phyloP scores from a whole-genome alignment of 2,888 invertebrate species.

The Andrena hattorfiana region DNA sequence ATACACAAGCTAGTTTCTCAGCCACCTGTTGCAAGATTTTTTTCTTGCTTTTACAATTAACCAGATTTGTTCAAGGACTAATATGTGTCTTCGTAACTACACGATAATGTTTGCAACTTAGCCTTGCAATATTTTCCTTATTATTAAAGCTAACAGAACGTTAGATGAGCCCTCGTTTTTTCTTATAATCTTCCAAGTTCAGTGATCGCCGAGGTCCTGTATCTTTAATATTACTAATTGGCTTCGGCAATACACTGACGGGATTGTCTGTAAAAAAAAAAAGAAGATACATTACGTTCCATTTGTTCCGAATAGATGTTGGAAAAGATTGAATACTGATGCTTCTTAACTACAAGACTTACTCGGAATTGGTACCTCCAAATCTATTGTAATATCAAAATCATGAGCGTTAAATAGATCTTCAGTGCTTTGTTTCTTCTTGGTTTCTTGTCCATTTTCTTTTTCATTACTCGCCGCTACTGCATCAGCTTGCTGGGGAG shows the following conservation, averaged over 20 bases:
- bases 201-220: conserved; percentile 93
- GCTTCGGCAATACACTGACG: conserved; percentile 91
- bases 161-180: conserved; percentile 95
- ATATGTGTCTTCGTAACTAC: conserved; percentile 33
- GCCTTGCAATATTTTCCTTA: conserved; percentile 40
- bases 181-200: conserved; percentile 97
- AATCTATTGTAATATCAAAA: conserved; percentile 97
- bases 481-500: conserved; percentile 72
- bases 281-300: conserved; percentile 6
- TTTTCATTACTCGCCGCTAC: conserved; percentile 74
- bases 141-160: conserved; percentile 62
- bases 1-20: conserved; percentile 67
- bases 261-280: conserved; percentile 87
- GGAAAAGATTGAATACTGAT: conserved; percentile 18
- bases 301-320: not conserved
- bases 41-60: conserved; percentile 52
- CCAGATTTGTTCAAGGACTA: conserved; percentile 46
- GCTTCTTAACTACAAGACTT: conserved; percentile 82
- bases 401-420: conserved; percentile 92
- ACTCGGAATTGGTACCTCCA: conserved; percentile 94
- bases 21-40: conserved; percentile 61
- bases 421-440: conserved; percentile 84
- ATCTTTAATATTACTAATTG: conserved; percentile 90
- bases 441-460: conserved; percentile 81
- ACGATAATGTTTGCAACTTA: conserved; percentile 49